These are phyloP conservation scores for Brachypterus glaber DNA, from an alignment of 2,888 invertebrate species.

Conservation along the genomic window DNA sequence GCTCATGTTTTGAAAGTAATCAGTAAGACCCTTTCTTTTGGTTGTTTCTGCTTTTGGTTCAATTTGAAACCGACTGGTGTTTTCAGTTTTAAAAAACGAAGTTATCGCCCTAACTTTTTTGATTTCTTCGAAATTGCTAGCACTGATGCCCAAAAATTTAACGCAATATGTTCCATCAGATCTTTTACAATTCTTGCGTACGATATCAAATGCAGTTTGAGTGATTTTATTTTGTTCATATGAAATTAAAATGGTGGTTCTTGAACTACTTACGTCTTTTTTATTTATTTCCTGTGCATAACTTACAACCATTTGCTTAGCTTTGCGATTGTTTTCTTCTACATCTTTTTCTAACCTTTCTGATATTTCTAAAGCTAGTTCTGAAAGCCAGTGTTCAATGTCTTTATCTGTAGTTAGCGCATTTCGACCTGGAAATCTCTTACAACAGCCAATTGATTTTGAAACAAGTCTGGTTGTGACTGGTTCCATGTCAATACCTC, in stretches of 20 bases:
- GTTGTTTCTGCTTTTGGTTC: conserved; percentile 6
- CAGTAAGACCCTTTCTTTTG: not conserved
- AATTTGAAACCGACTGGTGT: conserved; percentile 1
- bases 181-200: conserved; percentile 46
- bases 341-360: conserved; percentile 75
- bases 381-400: conserved; percentile 70
- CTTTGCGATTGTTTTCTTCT: conserved; percentile 70
- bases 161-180: conserved; percentile 43
- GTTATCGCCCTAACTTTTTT: conserved; percentile 41
- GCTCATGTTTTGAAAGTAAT: not conserved
- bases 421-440: conserved; percentile 79
- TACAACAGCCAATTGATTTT: conserved; percentile 93
- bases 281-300: conserved; percentile 49
- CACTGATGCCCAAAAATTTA: conserved; percentile 65
- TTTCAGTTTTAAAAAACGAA: conserved; percentile 26
- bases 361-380: conserved; percentile 71
- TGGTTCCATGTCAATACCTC: conserved; percentile 79
- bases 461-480: conserved; percentile 76
- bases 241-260: conserved; percentile 50
- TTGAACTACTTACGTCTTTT: conserved; percentile 54
- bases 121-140: conserved; percentile 64
- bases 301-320: conserved; percentile 69
- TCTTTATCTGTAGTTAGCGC: conserved; percentile 58
- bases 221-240: conserved; percentile 60
- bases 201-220: conserved; percentile 53